phyloP scores from a whole-genome alignment of 1,140 invertebrate species.

The Galleria mellonella region DNA sequence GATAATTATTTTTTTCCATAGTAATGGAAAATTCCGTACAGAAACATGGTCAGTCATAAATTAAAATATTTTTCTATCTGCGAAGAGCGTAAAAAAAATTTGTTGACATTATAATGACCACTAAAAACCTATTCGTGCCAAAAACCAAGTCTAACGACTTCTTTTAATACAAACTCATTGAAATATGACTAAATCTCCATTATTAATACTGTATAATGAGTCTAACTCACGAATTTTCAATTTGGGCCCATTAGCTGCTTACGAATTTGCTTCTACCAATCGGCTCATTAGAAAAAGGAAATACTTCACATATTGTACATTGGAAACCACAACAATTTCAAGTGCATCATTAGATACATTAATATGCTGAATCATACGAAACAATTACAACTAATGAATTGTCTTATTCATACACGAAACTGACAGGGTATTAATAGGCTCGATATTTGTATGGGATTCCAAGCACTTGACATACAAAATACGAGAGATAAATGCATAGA shows the following conservation, averaged over 20 bases:
- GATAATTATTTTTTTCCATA: too few species aligned
- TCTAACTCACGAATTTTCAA: neutral
- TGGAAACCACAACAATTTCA: slow-evolving; percentile 1
- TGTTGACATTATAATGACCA: too few species aligned
- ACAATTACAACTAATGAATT: slow-evolving; percentile 65
- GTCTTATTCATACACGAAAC: slow-evolving; percentile 42
- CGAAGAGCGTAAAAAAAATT: too few species aligned
- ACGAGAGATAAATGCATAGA: neutral
- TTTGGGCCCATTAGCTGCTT: neutral
- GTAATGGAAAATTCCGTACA: too few species aligned
- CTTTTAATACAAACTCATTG: neutral
- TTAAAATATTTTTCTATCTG: too few species aligned
- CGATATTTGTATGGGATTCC: slow-evolving; percentile 10
- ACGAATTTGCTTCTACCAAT: neutral
- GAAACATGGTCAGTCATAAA: too few species aligned
- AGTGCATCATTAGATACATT: slow-evolving; percentile 6
- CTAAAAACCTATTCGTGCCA: too few species aligned
- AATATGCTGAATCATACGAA: slow-evolving; percentile 43
- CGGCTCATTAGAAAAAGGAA: slow-evolving; percentile 8
- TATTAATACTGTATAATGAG: neutral
- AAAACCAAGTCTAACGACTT: too few species aligned
- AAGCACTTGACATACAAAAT: slow-evolving; percentile 4
- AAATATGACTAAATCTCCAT: neutral
- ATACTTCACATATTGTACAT: slow-evolving; percentile 8
- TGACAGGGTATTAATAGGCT: slow-evolving; percentile 33